These are phyloP conservation scores for Vidua macroura DNA, from an alignment of 2,113 vertebrate species.

Conservation along the genomic window DNA sequence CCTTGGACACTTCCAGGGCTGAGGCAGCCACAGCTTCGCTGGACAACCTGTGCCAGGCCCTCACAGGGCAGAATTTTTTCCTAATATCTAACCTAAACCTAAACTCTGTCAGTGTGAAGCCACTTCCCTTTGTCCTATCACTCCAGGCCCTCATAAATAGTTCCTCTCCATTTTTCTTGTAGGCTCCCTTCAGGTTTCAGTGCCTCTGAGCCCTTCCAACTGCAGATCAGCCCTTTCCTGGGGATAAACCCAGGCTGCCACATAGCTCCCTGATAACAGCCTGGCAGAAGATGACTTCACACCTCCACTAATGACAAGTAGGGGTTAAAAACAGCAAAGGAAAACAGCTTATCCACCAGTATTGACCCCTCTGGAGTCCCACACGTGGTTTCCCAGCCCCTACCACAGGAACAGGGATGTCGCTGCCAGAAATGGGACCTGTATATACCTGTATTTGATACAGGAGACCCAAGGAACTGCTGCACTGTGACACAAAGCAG, in stretches of 20 bases:
- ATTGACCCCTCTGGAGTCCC: fast-evolving
- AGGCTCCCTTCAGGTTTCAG: background rate
- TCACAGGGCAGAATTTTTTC: background rate
- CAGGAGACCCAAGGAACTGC: background rate
- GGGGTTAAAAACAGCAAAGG: background rate
- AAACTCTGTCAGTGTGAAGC: background rate
- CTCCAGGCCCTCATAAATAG: background rate
- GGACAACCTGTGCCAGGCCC: background rate
- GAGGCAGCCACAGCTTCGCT: background rate
- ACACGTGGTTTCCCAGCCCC: fast-evolving
- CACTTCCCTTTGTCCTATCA: background rate
- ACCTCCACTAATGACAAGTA: background rate
- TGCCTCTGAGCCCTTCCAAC: background rate
- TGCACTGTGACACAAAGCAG: background rate
- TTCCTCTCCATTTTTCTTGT: background rate
- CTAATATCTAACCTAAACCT: background rate
- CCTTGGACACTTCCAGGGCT: background rate
- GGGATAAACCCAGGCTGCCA: background rate
- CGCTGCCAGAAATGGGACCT: background rate
- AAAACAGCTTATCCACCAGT: background rate
- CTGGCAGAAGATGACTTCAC: background rate
- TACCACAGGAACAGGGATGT: background rate
- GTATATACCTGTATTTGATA: background rate
- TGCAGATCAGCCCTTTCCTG: background rate
- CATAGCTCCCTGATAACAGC: background rate